These are phyloP conservation scores for Azemiops feae DNA, from an alignment of 2,113 vertebrate genomes.

Conservation along the genomic window DNA sequence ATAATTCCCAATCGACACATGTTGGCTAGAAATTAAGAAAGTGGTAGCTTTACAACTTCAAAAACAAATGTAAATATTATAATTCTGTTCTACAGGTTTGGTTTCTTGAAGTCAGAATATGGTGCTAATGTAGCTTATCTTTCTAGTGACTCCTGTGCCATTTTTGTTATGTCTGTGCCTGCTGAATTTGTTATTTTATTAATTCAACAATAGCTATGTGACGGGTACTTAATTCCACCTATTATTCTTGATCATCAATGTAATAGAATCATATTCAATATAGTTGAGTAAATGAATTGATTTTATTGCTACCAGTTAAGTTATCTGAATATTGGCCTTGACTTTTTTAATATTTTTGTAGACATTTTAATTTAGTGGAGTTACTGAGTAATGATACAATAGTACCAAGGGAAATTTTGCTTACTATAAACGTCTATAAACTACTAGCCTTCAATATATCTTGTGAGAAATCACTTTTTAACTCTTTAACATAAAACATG, in stretches of 20 bases:
- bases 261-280: not conserved
- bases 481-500: not conserved
- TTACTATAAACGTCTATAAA: not conserved
- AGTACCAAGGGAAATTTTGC: not conserved
- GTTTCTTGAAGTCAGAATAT: not conserved
- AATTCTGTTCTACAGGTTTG: not conserved
- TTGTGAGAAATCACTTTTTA: slow-evolving; percentile 2
- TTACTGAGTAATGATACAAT: not conserved
- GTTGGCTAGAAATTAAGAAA: not conserved
- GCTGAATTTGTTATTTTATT: slow-evolving; percentile 17
- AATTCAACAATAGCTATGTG: not conserved
- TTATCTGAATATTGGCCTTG: slow-evolving; percentile 5
- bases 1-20: not conserved
- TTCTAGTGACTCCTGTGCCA: not conserved
- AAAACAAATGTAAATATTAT: not conserved
- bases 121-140: not conserved
- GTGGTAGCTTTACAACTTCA: not conserved
- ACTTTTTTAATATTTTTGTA: not conserved
- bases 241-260: not conserved
- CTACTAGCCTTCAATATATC: not conserved
- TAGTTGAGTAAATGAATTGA: not conserved
- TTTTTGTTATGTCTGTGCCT: slow-evolving; percentile 5
- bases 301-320: not conserved
- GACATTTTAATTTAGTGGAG: not conserved
- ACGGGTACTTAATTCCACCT: not conserved